Evolutionary conservation across 2,888 invertebrate species (phyloP), one percentile per base, ranked within the genome.

Genomic region (Diadegma fenestrale): DNA sequence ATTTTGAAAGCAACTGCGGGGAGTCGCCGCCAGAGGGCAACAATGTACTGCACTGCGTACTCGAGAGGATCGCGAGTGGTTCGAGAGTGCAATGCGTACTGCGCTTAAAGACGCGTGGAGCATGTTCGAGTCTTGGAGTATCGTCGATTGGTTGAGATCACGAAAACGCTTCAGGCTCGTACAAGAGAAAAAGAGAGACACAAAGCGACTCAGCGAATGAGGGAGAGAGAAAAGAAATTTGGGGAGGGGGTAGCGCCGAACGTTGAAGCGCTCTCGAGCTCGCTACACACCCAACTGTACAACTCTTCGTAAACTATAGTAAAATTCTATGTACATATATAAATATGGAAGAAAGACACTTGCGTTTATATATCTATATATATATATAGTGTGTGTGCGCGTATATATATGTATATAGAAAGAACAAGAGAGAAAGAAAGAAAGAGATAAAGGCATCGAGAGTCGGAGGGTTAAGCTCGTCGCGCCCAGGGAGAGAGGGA

Each of bases 401-500:
- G 33, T 54, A 37, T 41, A 22, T 1, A 66, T 37, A 51, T 41
- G 41, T 41, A 72, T 48, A 43, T 37, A 61, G 19, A 17, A 45
- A 45, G 58, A 66, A 75, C 43, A 51, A 72, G 71, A 64, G 84
- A 76, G 78, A 80, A 45, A 37, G 78, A 80, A 45, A 51, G 43
- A 61, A 72, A 78, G 45, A 54, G 82, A 78, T 84, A 82, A 80
- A 80, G 80, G 64, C 76, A 80, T 64, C 81, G 73, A 73, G 63
- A 81, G 79, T 81, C 80, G 83, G 85, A 80, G 83, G 85, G 85
- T 82, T 71, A 79, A 76, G 73, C 64, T 75, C 82, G 76, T 45
- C 69, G 69, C 69, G 69, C 73, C 61, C 51, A 75, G 64, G 61
- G 89, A 78, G 85, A 87, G 88, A 87, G 88, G 89, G 89, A 88